These are phyloP conservation scores for Marmota monax DNA, from an alignment of 2,113 vertebrate species.

Conservation along the genomic window DNA sequence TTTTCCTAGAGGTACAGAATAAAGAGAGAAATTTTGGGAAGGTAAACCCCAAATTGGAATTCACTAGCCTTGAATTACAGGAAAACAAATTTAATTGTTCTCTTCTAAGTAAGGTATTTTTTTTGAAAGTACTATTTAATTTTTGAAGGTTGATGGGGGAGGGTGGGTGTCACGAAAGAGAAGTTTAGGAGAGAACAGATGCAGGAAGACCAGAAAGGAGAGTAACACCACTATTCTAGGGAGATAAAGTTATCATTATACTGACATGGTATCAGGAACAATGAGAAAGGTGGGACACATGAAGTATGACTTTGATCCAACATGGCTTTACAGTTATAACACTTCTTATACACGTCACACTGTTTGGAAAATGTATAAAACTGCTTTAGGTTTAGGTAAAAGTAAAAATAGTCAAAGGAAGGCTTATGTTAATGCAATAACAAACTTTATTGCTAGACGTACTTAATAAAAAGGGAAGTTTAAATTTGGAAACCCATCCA, in stretches of 20 bases:
- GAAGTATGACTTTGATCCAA: background rate
- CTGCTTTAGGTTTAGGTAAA: background rate
- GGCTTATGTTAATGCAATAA: background rate
- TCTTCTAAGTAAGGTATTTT: background rate
- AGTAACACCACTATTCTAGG: background rate
- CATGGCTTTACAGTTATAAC: background rate
- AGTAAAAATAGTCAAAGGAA: background rate
- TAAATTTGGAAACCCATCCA: background rate
- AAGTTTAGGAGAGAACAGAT: background rate
- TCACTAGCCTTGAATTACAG: background rate
- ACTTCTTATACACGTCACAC: background rate
- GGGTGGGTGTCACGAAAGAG: background rate
- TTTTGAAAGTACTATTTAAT: background rate
- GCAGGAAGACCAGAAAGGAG: background rate
- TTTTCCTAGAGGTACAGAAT: background rate
- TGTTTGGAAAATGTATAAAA: background rate
- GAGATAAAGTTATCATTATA: background rate
- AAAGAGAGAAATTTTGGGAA: slow-evolving; percentile 13
- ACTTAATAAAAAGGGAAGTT: background rate
- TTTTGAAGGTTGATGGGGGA: background rate
- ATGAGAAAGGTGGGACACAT: background rate
- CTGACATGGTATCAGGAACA: background rate
- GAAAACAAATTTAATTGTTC: background rate
- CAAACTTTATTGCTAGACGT: background rate
- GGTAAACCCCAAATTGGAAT: background rate